Base-by-base conservation (phyloP, 2,888 invertebrate species). In the Liposcelis brunnea region DNA sequence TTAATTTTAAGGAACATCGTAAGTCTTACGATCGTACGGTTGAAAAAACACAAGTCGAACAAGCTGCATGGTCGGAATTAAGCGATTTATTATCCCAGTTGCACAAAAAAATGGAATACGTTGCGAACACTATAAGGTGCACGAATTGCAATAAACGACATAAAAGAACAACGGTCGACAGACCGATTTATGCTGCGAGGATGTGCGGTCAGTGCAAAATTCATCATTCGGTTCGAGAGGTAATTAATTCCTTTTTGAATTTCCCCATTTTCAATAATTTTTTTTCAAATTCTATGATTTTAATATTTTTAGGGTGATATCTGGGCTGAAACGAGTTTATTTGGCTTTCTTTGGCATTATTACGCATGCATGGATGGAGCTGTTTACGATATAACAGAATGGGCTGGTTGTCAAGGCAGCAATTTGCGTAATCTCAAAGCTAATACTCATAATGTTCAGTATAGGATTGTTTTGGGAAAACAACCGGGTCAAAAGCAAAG, bases 301-400 rank as follows among this genome's bases (percentile, higher is more conserved):
- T 48, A 16, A 21, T 34, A 2, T 47, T 49, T 53, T 1, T 61
- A 86, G 83, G 91, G 93, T 48, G 93, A 93, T 62, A 89, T 93
- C 56, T 93, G 94, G 94, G 91, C 93, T 40, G 94, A 94, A 66
- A 86, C 87, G 35, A 74, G 74, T 56, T 74, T 85, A 68, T 72
- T 90, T 66, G 91, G 93, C 12, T 75, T 91, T 54, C 74, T 85
- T 42, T 90, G 91, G 81, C 83, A 87, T 69, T 94, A 93, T 70
- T 89, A 85, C 65, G 91, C 94, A 44, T 86, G 91, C 57, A 93
- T 94, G 90, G 93, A 94, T 63, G 89, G 89, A 46, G 83, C 82
- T 50, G 84, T 94, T 26, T 94, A 89, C 63, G 90, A 94, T 66
- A 91, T 95, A 56, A 93, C 91, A 38, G 90, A 93, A 64, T 94